Conservation (phyloP, 2,888 invertebrate genomes). For the Cataglyphis rosenhaueri region DNA sequence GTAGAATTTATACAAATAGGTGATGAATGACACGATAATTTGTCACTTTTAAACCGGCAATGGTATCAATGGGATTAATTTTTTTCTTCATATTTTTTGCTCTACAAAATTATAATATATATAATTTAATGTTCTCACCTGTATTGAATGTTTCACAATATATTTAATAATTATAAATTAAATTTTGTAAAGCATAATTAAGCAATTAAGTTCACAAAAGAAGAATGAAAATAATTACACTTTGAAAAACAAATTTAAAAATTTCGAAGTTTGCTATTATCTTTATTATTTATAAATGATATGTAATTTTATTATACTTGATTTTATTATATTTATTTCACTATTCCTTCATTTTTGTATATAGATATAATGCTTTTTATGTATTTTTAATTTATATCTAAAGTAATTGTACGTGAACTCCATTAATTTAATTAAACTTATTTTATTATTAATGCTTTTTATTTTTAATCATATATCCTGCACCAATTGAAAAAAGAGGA, state of each 20-base stretch:
- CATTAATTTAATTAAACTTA: neutral
- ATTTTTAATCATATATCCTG: neutral
- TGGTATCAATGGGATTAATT: neutral
- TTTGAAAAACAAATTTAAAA: neutral
- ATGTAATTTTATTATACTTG: neutral
- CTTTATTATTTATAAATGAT: neutral
- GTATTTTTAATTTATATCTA: neutral
- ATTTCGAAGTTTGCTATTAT: neutral
- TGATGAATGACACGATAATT: slow-evolving; percentile 12
- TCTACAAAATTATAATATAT: neutral
- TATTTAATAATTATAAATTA: slow-evolving; percentile 1
- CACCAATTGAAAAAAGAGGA: neutral
- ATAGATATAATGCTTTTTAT: neutral
- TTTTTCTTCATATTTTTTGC: neutral
- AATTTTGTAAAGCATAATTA: neutral
- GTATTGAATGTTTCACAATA: neutral
- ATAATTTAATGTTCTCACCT: neutral
- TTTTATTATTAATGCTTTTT: neutral
- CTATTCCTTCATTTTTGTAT: neutral
- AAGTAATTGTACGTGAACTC: neutral
- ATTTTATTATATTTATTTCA: neutral
- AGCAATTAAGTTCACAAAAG: neutral
- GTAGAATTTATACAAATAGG: slow-evolving; percentile 47
- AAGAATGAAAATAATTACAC: neutral
- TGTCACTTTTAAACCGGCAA: slow-evolving; percentile 22